These are phyloP conservation scores for Lucilia sericata DNA, from an alignment of 1,140 invertebrate species.

Conservation along the genomic window DNA sequence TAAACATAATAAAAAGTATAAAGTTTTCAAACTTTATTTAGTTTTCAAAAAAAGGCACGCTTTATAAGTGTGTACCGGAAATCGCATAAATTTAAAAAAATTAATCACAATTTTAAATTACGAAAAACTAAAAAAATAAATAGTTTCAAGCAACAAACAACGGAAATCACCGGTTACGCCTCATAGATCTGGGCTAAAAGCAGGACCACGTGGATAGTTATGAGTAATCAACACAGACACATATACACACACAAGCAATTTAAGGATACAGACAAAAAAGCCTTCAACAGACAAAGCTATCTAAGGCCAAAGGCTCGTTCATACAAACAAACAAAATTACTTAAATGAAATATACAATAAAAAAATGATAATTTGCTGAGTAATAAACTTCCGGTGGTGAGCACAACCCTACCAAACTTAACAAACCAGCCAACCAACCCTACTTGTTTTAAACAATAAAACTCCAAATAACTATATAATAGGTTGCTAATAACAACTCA, in stretches of 20 bases:
- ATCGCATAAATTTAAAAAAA: conserved; percentile 21
- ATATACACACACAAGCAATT: not conserved
- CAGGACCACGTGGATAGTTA: conserved; percentile 39
- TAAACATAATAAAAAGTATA: not conserved
- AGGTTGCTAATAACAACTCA: conserved; percentile 33
- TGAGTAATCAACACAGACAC: not conserved
- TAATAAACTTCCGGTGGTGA: conserved; percentile 40
- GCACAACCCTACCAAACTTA: not conserved
- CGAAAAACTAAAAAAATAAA: not conserved
- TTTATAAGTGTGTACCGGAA: conserved; percentile 36
- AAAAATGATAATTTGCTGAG: conserved; percentile 41
- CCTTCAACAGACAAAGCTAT: not conserved
- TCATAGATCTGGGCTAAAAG: conserved; percentile 30
- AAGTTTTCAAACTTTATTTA: not conserved
- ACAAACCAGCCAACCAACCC: not conserved
- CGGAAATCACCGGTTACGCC: conserved; percentile 38
- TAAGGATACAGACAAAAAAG: conserved; percentile 17
- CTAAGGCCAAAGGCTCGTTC: conserved; percentile 24
- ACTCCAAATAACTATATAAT: not conserved
- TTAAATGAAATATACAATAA: not conserved
- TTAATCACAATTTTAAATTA: conserved; percentile 31
- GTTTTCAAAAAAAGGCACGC: conserved; percentile 13
- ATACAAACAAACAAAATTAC: not conserved
- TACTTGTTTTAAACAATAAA: not conserved
- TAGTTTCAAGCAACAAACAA: conserved; percentile 19